phyloP scores from a whole-genome alignment of 2,888 invertebrate species.

The Chrysolina haemoptera region DNA sequence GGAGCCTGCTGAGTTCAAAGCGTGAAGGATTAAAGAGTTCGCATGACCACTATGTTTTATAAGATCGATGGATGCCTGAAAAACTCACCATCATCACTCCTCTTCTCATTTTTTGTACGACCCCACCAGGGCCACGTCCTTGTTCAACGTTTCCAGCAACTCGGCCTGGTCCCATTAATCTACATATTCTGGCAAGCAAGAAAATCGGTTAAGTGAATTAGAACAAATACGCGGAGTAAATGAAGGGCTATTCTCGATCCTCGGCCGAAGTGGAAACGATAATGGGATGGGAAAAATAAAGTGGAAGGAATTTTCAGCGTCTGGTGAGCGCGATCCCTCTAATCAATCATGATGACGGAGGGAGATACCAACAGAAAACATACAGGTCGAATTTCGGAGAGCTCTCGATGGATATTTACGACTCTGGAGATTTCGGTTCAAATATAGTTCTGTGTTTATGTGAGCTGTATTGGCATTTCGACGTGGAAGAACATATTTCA shows the following conservation, averaged over 20 bases:
- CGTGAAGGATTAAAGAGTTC: too few species aligned
- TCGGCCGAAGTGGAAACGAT: constrained; percentile 37
- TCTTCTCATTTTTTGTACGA: not conserved
- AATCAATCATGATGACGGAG: constrained; percentile 49
- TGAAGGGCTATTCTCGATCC: constrained; percentile 29
- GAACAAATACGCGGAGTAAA: constrained; percentile 28
- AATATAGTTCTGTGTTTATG: constrained; percentile 31
- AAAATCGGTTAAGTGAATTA: constrained; percentile 45
- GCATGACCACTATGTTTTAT: too few species aligned
- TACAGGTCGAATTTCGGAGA: constrained; percentile 49
- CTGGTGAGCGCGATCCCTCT: constrained; percentile 38
- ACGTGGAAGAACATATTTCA: constrained; percentile 7
- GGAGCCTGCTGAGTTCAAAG: too few species aligned
- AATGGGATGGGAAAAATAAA: constrained; percentile 46
- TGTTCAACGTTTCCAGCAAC: not conserved
- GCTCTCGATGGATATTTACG: constrained; percentile 49
- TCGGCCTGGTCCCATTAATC: constrained; percentile 37
- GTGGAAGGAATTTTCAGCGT: constrained; percentile 39
- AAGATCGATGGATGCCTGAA: too few species aligned
- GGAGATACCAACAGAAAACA: constrained; percentile 44
- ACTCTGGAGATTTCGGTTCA: constrained; percentile 38
- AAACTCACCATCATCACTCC: too few species aligned
- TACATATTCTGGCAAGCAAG: constrained; percentile 33
- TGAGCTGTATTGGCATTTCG: constrained; percentile 36
- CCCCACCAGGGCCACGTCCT: not conserved